phyloP scores from a whole-genome alignment of 2,888 invertebrate species.

The Xestia c-nigrum region DNA sequence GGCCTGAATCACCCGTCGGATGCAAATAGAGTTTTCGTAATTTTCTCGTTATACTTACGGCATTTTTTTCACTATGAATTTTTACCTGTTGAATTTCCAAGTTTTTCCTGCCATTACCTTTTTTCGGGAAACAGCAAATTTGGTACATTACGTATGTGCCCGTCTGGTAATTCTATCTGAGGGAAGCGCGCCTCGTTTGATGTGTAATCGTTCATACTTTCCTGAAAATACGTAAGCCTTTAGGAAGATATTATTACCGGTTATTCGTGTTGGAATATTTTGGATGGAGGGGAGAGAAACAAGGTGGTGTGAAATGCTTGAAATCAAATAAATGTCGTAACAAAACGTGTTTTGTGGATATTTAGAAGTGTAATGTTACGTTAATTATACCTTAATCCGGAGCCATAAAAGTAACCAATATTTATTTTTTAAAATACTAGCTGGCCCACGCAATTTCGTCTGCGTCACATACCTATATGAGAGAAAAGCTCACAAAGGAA shows the following conservation, averaged over 20 bases:
- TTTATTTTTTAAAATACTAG: too few species aligned
- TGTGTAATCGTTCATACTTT: conserved; percentile 55
- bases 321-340: neutral
- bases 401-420: too few species aligned
- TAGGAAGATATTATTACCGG: conserved; percentile 31
- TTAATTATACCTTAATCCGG: too few species aligned
- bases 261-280: conserved; percentile 16
- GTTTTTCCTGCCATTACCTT: conserved; percentile 36
- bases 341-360: neutral
- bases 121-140: conserved; percentile 35
- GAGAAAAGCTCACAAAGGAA: too few species aligned
- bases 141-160: conserved; percentile 35
- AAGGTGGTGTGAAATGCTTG: neutral
- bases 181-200: conserved; percentile 53
- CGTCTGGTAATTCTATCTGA: conserved; percentile 35
- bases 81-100: conserved; percentile 74
- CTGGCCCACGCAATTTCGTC: too few species aligned
- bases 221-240: conserved; percentile 31
- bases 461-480: too few species aligned
- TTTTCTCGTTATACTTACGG: conserved; percentile 70
- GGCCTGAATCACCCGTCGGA: conserved; percentile 75
- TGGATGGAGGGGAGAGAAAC: too few species aligned
- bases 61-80: conserved; percentile 58
- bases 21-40: conserved; percentile 77
- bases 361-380: too few species aligned